Conservation (phyloP, 1,140 invertebrate species). For the Limonius californicus region DNA sequence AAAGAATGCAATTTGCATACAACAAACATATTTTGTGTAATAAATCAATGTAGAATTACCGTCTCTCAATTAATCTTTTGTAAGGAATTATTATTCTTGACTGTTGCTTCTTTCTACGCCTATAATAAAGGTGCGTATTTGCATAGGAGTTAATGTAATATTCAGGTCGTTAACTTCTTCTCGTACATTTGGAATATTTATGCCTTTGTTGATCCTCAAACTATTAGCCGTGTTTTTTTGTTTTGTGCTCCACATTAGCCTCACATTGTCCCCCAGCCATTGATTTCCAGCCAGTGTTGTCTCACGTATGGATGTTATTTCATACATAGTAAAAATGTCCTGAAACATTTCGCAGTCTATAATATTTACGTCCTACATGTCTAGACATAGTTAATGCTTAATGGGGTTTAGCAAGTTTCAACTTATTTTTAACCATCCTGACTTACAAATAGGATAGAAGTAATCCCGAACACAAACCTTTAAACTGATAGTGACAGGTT, state of each 20-base stretch:
- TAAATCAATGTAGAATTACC: too few species aligned
- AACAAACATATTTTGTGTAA: too few species aligned
- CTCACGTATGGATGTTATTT: conserved; percentile 33
- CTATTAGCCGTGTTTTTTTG: not conserved
- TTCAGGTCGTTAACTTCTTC: not conserved
- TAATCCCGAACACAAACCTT: conserved; percentile 18
- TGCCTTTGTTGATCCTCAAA: not conserved
- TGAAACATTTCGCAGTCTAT: too few species aligned
- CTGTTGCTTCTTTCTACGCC: not conserved
- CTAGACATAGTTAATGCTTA: too few species aligned
- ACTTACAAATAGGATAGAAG: too few species aligned
- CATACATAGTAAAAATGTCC: conserved; percentile 34
- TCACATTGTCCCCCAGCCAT: conserved; percentile 30
- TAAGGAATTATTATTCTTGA: too few species aligned
- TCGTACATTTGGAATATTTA: not conserved
- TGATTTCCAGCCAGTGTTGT: conserved; percentile 38
- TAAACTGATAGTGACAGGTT: conserved; percentile 52
- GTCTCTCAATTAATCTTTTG: too few species aligned
- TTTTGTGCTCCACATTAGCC: conserved; percentile 26
- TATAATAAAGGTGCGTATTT: conserved; percentile 38
- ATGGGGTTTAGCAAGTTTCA: too few species aligned
- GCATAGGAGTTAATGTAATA: conserved; percentile 34
- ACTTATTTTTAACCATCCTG: not conserved
- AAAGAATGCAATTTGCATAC: too few species aligned
- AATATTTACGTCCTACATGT: too few species aligned